Conservation (phyloP, 2,888 invertebrate species). For the Nowickia ferox region DNA sequence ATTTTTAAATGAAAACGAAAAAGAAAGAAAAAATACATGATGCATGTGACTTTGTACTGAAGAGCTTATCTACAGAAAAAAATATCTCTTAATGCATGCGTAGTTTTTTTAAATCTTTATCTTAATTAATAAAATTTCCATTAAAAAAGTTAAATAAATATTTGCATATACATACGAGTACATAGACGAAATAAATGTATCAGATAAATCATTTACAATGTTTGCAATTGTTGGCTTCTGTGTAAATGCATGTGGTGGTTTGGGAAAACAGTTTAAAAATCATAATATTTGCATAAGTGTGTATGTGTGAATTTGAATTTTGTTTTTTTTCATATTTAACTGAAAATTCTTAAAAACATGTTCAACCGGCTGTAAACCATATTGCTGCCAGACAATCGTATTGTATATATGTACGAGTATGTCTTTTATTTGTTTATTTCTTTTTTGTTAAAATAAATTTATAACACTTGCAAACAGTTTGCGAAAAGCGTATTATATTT, state of each 20-base stretch:
- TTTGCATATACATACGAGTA: neutral
- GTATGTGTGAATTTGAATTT: neutral
- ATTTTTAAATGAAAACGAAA: no score
- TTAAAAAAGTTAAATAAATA: slow-evolving; percentile 3
- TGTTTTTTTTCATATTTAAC: neutral
- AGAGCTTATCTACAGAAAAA: no score
- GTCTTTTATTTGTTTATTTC: neutral
- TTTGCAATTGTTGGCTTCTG: neutral
- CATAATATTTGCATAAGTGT: neutral
- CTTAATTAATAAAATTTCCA: slow-evolving; percentile 25
- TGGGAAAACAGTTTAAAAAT: slow-evolving; percentile 5
- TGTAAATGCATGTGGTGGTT: neutral
- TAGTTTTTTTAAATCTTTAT: neutral
- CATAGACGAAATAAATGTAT: neutral
- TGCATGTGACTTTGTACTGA: no score
- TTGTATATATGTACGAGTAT: neutral
- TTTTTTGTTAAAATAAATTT: slow-evolving; percentile 24
- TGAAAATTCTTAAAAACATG: slow-evolving; percentile 63
- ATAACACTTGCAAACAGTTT: slow-evolving; percentile 40
- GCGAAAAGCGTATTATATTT: neutral
- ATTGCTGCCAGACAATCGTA: slow-evolving; percentile 6
- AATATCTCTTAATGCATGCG: no score
- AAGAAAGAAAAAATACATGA: no score
- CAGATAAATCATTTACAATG: slow-evolving; percentile 11
- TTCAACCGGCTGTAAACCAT: slow-evolving; percentile 52